A percentile compares a stretch with the other conserved stretches of the same genome.
These are phyloP conservation scores for Lepidostoma basale DNA, from an alignment of 1,140 invertebrate species.

Conservation along the genomic window DNA sequence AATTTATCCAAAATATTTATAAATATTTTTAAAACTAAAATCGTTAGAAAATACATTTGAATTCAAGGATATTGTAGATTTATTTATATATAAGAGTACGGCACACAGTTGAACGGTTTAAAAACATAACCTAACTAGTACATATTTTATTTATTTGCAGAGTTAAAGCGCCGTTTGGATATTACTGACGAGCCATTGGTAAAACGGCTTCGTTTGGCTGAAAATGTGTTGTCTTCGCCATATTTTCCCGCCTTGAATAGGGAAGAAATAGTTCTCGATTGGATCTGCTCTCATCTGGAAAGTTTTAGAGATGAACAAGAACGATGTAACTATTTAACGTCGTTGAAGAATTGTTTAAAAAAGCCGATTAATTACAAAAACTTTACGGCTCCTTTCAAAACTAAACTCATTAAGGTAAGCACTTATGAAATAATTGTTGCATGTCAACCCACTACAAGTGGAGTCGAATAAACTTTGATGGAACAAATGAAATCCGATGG, in stretches of 20 bases:
- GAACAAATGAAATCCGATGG: too few relatives aligned
- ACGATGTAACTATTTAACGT: neutral
- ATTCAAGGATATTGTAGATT: too few relatives aligned
- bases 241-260: slow-evolving; percentile 33
- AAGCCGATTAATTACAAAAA: slow-evolving; percentile 35
- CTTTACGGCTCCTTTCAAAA: slow-evolving; percentile 8
- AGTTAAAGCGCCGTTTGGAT: slow-evolving; percentile 37
- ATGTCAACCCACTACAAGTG: too few relatives aligned
- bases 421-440: neutral
- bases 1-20: too few relatives aligned
- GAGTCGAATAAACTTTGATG: too few relatives aligned
- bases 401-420: slow-evolving; percentile 23
- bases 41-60: too few relatives aligned
- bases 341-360: slow-evolving; percentile 29
- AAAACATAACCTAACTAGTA: slow-evolving; percentile 8
- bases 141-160: slow-evolving; percentile 21
- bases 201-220: slow-evolving; percentile 37
- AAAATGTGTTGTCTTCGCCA: slow-evolving; percentile 35
- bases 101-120: too few relatives aligned
- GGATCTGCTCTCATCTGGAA: slow-evolving; percentile 25
- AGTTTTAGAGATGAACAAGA: neutral
- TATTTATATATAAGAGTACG: too few relatives aligned
- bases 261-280: slow-evolving; percentile 35
- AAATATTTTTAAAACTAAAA: too few relatives aligned
- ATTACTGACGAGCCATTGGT: slow-evolving; percentile 25